Conservation (phyloP, 2,797 vertebrate species). For the Eulemur albifrons region DNA sequence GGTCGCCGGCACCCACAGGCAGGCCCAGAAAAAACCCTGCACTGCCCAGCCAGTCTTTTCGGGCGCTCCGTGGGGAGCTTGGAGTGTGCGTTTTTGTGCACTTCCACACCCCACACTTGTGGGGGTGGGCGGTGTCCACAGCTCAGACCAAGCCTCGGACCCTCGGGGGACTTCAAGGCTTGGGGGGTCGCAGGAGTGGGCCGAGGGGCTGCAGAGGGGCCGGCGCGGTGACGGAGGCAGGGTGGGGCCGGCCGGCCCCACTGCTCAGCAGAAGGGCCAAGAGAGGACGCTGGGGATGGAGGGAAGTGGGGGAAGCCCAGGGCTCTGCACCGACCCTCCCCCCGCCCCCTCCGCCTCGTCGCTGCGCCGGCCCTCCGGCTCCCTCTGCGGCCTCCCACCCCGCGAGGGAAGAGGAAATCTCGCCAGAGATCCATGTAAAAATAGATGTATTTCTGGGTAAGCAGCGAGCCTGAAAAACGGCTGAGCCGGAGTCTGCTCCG, state of each 20-base stretch:
- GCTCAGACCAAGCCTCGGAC: neutral
- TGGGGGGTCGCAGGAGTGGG: neutral
- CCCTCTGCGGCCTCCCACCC: neutral
- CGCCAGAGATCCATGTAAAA: slow-evolving; percentile 58
- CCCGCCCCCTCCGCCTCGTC: fast-evolving
- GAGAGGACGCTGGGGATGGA: neutral
- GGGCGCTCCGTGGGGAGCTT: neutral
- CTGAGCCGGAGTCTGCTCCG: slow-evolving; percentile 62
- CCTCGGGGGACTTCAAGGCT: neutral
- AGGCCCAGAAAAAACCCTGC: neutral
- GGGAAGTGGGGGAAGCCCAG: neutral
- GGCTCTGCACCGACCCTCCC: neutral
- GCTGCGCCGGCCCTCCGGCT: neutral
- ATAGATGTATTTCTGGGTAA: slow-evolving; percentile 76
- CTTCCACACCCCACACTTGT: fast-evolving
- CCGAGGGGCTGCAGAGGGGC: neutral
- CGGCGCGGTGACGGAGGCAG: fast-evolving
- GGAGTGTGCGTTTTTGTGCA: fast-evolving
- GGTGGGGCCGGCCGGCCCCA: neutral
- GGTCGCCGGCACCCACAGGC: fast-evolving
- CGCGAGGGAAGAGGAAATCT: slow-evolving; percentile 23
- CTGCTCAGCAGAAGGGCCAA: neutral
- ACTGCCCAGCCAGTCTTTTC: neutral
- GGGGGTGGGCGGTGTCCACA: neutral
- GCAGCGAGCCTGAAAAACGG: slow-evolving; percentile 69